A percentile compares a stretch with the other conserved stretches of the same genome.
phyloP scores from a whole-genome alignment of 1,140 invertebrate genomes.

The Hetaerina americana region DNA sequence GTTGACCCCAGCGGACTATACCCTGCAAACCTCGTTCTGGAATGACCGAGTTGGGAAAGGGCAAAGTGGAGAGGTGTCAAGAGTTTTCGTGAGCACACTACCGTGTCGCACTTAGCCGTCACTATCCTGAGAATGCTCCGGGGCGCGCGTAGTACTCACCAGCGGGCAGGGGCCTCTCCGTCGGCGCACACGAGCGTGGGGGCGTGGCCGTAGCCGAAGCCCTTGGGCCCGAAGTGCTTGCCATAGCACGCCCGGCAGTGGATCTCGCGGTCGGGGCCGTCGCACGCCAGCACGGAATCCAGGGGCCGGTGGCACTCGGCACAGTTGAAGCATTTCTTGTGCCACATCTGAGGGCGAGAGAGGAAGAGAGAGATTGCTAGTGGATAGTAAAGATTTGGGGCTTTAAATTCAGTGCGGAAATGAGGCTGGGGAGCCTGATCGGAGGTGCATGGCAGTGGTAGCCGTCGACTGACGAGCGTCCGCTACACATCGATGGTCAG shows the following conservation, averaged over 20 bases:
- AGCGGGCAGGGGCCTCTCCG: constrained; percentile 51
- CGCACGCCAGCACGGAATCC: constrained; percentile 82
- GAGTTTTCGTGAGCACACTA: no score
- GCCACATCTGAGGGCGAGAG: constrained; percentile 63
- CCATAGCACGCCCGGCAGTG: constrained; percentile 80
- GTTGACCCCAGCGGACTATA: no score
- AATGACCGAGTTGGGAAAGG: no score
- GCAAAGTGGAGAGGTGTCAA: no score
- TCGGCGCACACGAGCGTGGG: constrained; percentile 69
- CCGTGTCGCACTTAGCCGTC: no score
- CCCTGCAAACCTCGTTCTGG: no score
- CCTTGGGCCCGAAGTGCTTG: constrained; percentile 80
- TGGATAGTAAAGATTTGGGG: neutral
- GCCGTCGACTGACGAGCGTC: no score
- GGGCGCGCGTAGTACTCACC: no score
- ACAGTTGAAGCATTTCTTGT: constrained; percentile 89
- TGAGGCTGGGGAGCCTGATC: neutral
- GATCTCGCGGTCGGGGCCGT: constrained; percentile 77
- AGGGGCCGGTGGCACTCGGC: constrained; percentile 83
- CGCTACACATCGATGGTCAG: no score
- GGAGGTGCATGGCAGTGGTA: neutral
- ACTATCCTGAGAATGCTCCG: no score
- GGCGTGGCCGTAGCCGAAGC: constrained; percentile 75
- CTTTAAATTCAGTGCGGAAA: neutral
- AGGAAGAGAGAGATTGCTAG: no score